These are phyloP conservation scores for Chaunax sp. DNA, from an alignment of 2,797 vertebrate genomes.

Conservation along the genomic window DNA sequence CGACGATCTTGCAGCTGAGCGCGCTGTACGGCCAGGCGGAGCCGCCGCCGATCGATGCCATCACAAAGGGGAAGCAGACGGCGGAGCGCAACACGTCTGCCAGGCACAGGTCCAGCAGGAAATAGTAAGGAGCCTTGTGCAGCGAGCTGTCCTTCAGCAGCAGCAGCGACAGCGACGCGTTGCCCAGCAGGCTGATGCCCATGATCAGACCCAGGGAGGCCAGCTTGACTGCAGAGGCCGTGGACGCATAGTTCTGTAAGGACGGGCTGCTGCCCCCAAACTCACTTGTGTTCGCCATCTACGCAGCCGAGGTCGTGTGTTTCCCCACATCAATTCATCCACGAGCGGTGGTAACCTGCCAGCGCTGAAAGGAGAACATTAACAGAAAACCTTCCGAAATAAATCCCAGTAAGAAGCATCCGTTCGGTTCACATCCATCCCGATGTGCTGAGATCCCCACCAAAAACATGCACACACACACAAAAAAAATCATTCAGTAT, in stretches of 20 bases:
- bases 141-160: conserved; percentile 92
- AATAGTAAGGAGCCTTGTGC: conserved; percentile 92
- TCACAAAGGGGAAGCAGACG: conserved; percentile 95
- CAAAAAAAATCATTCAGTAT: conserved; percentile 29
- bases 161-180: conserved; percentile 90
- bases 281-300: conserved; percentile 93
- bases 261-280: conserved; percentile 85
- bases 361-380: conserved; percentile 17
- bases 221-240: conserved; percentile 91
- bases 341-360: conserved; percentile 19
- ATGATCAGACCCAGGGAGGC: conserved; percentile 91
- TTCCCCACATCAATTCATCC: conserved; percentile 75
- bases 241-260: conserved; percentile 84
- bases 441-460: conserved; percentile 29
- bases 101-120: conserved; percentile 94
- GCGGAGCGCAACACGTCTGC: conserved; percentile 92
- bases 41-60: conserved; percentile 90
- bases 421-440: conserved; percentile 45
- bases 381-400: conserved; percentile 13
- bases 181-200: conserved; percentile 91
- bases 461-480: background rate
- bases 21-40: conserved; percentile 88
- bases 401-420: conserved; percentile 27
- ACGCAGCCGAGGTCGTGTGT: conserved; percentile 63
- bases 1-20: conserved; percentile 92